These are phyloP conservation scores for Caenorhabditis becei DNA, from an alignment of 2,888 invertebrate genomes.

Conservation along the genomic window DNA sequence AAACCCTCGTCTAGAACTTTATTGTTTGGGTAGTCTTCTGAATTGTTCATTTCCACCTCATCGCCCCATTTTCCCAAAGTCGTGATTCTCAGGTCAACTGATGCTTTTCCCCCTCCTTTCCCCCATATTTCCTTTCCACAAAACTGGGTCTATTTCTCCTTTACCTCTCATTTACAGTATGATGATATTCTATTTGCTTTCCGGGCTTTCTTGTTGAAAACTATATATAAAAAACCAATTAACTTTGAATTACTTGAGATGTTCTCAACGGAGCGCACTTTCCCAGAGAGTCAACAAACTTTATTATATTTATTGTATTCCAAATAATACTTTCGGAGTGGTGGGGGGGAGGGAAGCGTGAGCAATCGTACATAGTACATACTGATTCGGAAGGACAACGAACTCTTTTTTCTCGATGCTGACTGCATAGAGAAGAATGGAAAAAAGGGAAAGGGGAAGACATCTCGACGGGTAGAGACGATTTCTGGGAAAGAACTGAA, in stretches of 20 bases:
- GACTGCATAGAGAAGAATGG: constrained; percentile 35
- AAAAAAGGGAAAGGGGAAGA: constrained; percentile 7
- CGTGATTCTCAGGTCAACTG: background rate
- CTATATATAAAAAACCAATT: background rate
- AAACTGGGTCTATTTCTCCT: background rate
- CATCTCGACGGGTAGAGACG: constrained; percentile 19
- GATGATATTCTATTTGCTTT: background rate
- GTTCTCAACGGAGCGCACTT: background rate
- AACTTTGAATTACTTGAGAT: constrained; percentile 13
- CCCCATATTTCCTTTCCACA: background rate
- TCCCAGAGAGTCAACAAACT: background rate
- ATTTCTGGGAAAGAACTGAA: constrained; percentile 20
- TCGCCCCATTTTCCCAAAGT: constrained; percentile 6
- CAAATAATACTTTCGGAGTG: constrained; percentile 53
- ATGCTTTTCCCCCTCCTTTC: background rate
- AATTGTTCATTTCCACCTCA: constrained; percentile 2
- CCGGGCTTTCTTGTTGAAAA: background rate
- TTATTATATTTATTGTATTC: constrained; percentile 9
- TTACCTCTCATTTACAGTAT: constrained; percentile 5
- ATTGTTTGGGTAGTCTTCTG: constrained; percentile 7
- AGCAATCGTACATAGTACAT: constrained; percentile 70
- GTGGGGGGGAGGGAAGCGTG: constrained; percentile 39
- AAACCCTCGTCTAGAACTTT: constrained; percentile 1
- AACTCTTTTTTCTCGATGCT: constrained; percentile 29
- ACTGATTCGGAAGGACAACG: constrained; percentile 45